Base-by-base conservation (phyloP, 2,113 vertebrate genomes). In the Mellivora capensis region DNA sequence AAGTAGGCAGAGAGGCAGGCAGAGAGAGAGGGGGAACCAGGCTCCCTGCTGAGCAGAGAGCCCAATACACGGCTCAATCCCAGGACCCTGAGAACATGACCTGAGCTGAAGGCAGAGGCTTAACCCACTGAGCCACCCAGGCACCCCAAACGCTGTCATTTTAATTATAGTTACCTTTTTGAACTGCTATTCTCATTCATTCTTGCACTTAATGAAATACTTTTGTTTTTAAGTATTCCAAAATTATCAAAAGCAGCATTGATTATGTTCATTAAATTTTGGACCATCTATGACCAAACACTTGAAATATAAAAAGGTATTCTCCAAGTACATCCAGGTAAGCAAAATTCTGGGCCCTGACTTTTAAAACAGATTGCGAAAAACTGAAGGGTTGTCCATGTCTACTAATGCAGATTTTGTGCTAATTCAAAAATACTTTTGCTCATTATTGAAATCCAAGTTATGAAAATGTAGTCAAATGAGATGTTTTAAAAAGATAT, bases 211-310 rank as follows among this genome's bases (percentile, higher is more conserved):
- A 64, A 79, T 14, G n/a, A 87, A 93, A 87, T 64, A 37, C 18
- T 57, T 71, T 69, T 59, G 47, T 61, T 96, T 85, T 29, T 72
- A 84, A 93, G n/a, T n/a, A 90, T 17, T 83, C 1, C 7, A 27
- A 87, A 87, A 39, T 92, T 71, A 57, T 64, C 39, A 95, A 94
- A 90, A 87, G 82, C 7, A 76, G 14, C 12, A 76, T 27, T 87
- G 72, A 67, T 59, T n/a, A 67, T 83, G 9, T 59, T 96, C 11
- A 62, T 93, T 91, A 87, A 83, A 86, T 91, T 91, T 54, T 90
- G 71, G 20, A 31, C 59, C 44, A 81, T 71, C 72, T 77, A 37
- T 92, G 72, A 49, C 64, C 57, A 91, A 54, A 49, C 77, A 7
- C 10, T 91, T 91, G 39, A 90, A 96, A 96, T 20, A 82, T n/a